phyloP scores from a whole-genome alignment of 2,797 vertebrate species.

The Mus spretus region DNA sequence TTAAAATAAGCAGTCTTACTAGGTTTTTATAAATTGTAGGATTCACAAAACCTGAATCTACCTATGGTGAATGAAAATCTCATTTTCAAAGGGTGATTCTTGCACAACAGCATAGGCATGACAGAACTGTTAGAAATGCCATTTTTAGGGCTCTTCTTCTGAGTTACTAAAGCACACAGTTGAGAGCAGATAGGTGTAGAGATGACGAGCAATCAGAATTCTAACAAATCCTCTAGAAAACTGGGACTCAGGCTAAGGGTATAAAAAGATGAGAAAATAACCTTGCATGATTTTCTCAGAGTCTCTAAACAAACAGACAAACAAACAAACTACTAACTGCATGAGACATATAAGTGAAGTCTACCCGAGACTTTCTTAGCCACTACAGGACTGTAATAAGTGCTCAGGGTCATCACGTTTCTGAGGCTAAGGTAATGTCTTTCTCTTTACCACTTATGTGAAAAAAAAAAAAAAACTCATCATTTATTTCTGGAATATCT shows the following conservation, averaged over 20 bases:
- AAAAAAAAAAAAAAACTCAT: background rate
- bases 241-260: background rate
- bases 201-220: background rate
- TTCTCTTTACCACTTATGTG: background rate
- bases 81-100: background rate
- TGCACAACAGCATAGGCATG: background rate
- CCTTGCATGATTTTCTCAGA: background rate
- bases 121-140: background rate
- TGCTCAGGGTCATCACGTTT: background rate
- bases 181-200: background rate
- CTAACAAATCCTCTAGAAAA: background rate
- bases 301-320: background rate
- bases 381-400: background rate
- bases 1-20: conserved; percentile 4
- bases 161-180: background rate
- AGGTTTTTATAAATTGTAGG: background rate
- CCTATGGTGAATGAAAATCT: background rate
- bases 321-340: background rate
- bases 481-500: background rate
- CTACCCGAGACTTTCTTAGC: background rate
- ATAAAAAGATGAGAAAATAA: background rate
- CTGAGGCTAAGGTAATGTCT: background rate
- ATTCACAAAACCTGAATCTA: background rate
- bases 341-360: background rate
- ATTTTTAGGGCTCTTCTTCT: background rate